Evolutionary conservation across 2,797 vertebrate species (phyloP), one percentile per base, ranked within the genome.

Genomic region (Pogonophryne albipinna): DNA sequence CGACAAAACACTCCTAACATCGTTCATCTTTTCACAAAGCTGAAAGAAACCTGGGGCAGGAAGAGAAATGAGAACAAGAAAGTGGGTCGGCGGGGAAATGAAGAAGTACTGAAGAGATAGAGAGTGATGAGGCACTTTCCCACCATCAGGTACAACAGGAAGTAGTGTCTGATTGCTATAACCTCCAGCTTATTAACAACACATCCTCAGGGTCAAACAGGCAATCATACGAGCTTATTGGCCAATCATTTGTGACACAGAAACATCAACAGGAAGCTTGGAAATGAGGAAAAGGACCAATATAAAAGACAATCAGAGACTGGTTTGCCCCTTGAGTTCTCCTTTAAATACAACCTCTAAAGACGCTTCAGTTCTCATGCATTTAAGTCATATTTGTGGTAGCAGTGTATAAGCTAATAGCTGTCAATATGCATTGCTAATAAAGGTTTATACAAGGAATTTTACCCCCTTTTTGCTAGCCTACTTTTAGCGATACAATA

Each of bases 101-200:
- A 55, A 55, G 60, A 41, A 42, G 51, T 12, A 71, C 17, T 27
- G 42, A 47, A 10, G 27, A 34, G 59, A 62, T 10, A 27, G 58
- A 70, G 63, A 31, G 4, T 46, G 57, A 74, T 63, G 55, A 82
- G 42, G 27, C 16, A 34, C 7, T 34, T 34, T 34, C 34, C 19
- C 31, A 44, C 17, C 50, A 50, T 63, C 58, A 27, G 44, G 42
- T 66, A 17, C 64, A 69, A 20, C 66, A 59, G 60, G 53, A 66
- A 7, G 51, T 49, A 60, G 5, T 50, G 5, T 50, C 74, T 70
- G 55, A 78, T 71, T 38, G 71, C 47, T 16, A 67, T 61, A 65
- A 85, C 82, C 78, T 73, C 61, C 73, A 83, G 51, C 50, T 78
- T 72, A 75, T 87, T 76, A 85, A 82, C 85, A 85, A 2, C 72